Conservation (phyloP, 2,888 invertebrate species). For the Nipponacmea schrenckii region DNA sequence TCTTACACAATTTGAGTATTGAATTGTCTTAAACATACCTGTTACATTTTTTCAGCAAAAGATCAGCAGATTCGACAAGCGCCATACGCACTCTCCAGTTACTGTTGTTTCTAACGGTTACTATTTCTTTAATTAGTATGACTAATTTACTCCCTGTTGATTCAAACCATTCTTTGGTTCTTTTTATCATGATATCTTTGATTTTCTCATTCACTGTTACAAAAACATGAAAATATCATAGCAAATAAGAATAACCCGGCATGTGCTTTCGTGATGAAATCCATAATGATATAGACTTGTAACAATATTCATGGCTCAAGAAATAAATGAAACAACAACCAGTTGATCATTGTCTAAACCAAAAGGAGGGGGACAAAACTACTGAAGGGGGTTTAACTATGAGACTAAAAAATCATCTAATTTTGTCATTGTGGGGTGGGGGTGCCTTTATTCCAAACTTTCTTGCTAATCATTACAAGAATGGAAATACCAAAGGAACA, state of each 20-base stretch:
- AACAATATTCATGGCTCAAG: too few relatives aligned
- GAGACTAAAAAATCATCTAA: too few relatives aligned
- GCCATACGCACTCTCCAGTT: slow-evolving; percentile 57
- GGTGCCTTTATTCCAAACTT: too few relatives aligned
- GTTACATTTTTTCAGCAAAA: slow-evolving; percentile 47
- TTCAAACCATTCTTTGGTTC: slow-evolving; percentile 50
- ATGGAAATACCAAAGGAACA: too few relatives aligned
- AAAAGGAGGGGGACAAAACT: too few relatives aligned
- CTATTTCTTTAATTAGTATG: slow-evolving; percentile 50
- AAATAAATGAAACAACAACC: too few relatives aligned
- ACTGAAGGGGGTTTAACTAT: too few relatives aligned
- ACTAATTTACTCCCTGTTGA: slow-evolving; percentile 48
- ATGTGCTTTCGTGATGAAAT: too few relatives aligned
- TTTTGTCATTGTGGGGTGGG: too few relatives aligned
- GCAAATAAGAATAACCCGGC: not conserved
- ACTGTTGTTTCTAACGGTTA: slow-evolving; percentile 44
- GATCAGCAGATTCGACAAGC: slow-evolving; percentile 52
- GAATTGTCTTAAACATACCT: slow-evolving; percentile 30
- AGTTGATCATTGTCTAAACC: too few relatives aligned
- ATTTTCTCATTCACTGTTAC: slow-evolving; percentile 38
- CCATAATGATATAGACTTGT: too few relatives aligned
- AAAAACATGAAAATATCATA: slow-evolving; percentile 17
- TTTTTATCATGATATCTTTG: slow-evolving; percentile 41
- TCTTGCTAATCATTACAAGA: too few relatives aligned
- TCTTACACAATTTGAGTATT: not conserved